Evolutionary conservation across 2,113 vertebrate species (phyloP), one percentile per base, ranked within the genome.

Genomic region (Elachura formosa): DNA sequence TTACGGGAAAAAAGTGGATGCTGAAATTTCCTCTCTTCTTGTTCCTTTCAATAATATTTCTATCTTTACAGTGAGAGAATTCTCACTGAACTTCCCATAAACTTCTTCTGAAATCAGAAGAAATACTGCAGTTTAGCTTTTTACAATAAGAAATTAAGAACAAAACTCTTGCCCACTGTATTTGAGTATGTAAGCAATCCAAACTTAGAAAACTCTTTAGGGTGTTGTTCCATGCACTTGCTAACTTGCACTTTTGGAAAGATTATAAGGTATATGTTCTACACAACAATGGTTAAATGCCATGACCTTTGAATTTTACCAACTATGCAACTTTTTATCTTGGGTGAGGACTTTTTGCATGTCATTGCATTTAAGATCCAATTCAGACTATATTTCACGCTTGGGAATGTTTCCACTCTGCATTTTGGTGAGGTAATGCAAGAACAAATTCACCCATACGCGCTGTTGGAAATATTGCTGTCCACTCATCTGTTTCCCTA

Each of bases 401-500:
- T 54, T 52, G 23, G 38, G 25, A 73, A 34, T 41, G 28, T 66
- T 76, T 75, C 28, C 71, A 2, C 14, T 52, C 21, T 62, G 51
- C 24, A 17, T 74, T 85, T 79, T 83, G 31, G 19, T 12, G 62
- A 76, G 48, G 21, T 25, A 20, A 40, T 20, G 8, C 12, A 51
- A 20, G 14, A 62, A 38, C 18, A 67, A 14, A 15, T 78, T 68
- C 14, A 52, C 29, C 14, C 41, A 24, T 4, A 10, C 38, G 6
- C 0, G 0, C 16, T 48, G 12, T n/a, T 3, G 1, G n/a, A 46
- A 88, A 64, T 49, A 38, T 12, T 12, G 1, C 7, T 74, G 22
- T 69, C 31, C 20, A n/a, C 58, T 41, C 61, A 49, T 7, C 28
- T 80, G 5, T 51, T 68, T 71, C 16, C 26, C 48, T 58, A 15